Evolutionary conservation across 2,888 invertebrate species (phyloP), one percentile per base, ranked within the genome.

Genomic region (Elmis aenea): DNA sequence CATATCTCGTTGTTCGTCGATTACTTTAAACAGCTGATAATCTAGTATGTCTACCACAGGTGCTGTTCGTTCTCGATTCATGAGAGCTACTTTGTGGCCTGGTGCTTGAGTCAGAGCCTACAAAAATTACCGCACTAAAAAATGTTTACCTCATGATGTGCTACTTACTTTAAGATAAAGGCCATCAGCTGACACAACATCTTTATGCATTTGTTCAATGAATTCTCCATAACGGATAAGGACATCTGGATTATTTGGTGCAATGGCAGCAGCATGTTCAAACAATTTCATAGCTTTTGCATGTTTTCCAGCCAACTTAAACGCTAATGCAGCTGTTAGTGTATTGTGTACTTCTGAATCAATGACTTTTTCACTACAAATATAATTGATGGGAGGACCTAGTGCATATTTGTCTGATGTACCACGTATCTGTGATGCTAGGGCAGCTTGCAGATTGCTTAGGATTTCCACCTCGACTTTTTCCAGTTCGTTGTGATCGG

Each of bases 221-320:
- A 92, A 93, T 66, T 94, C 92, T 6, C 96, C 96, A 62, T 89
- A 96, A 57, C 87, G 84, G 46, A 89, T 87, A 5, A 97, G 71
- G 27, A 96, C 83, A 57, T 96, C 94, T 0, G 94, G 88, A 69
- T 96, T 89, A 53, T 83, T 80, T 0, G 96, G 96, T 8, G 92
- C 89, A 22, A 97, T 71, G 0, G 90, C 88, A 37, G 89, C 77
- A 0, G 95, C 95, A 68, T 96, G 95, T 67, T 92, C 83, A 59
- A 90, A 87, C 15, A 92, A 66, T 62, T 87, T 86, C 20, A 83
- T 69, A 0, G 94, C 93, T 68, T 92, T 93, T 33, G 87, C 85
- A 32, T 78, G 70, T 62, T 92, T 94, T 3, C 91, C 91, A 21
- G 78, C 70, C 31, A 76, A 73, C 58, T 85, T 83, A 81, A 93